Evolutionary conservation across 1,140 invertebrate genomes (phyloP).

Genomic region (Drosophila pandora): DNA sequence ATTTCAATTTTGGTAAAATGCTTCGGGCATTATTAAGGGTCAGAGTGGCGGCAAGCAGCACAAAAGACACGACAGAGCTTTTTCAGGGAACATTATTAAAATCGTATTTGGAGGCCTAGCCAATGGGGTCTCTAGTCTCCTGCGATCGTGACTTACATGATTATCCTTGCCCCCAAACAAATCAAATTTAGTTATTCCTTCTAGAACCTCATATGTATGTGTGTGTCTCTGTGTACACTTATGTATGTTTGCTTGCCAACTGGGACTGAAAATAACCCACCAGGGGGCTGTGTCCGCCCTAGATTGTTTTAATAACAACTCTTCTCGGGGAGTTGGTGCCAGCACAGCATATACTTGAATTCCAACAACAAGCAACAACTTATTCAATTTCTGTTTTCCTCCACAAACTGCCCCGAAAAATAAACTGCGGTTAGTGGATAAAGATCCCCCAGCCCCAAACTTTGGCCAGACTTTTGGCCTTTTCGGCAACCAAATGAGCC

Average conservation of each 20-base stretch:
- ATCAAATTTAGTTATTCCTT: slow-evolving; percentile 56
- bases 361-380: slow-evolving; percentile 60
- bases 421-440: slow-evolving; percentile 62
- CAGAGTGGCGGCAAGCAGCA: not conserved
- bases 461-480: slow-evolving; percentile 42
- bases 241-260: slow-evolving; percentile 14
- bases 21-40: slow-evolving; percentile 68
- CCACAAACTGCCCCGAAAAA: slow-evolving; percentile 63
- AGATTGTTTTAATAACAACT: slow-evolving; percentile 41
- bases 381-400: slow-evolving; percentile 71
- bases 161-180: slow-evolving; percentile 25
- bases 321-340: slow-evolving; percentile 25
- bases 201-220: slow-evolving; percentile 18
- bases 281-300: not conserved
- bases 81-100: slow-evolving; percentile 70
- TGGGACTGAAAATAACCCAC: slow-evolving; percentile 34
- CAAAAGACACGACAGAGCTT: slow-evolving; percentile 31
- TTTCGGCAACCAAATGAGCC: slow-evolving; percentile 63
- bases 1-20: slow-evolving; percentile 78
- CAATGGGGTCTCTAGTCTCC: slow-evolving; percentile 15
- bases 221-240: not conserved
- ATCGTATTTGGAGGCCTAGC: slow-evolving; percentile 52
- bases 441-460: slow-evolving; percentile 4
- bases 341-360: slow-evolving; percentile 50
- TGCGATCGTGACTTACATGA: slow-evolving; percentile 32